Evolutionary conservation across 2,113 vertebrate genomes (phyloP).

Genomic region (Leuciscus idus): DNA sequence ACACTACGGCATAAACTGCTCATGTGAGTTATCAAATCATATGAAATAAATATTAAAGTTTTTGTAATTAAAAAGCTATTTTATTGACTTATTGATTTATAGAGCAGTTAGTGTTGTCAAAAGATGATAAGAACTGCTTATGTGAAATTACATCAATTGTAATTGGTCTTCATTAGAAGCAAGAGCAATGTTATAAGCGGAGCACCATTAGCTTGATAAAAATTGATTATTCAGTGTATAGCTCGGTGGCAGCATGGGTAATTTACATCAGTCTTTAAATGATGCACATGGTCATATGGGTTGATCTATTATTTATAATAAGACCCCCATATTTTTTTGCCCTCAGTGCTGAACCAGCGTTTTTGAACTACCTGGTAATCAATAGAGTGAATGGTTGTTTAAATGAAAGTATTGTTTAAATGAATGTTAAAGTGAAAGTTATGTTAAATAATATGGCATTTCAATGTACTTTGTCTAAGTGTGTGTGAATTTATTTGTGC

Average conservation of each 20-base stretch:
- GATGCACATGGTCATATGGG: background rate
- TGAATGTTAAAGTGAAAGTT: background rate
- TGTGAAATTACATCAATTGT: constrained; percentile 26
- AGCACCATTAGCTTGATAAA: constrained; percentile 53
- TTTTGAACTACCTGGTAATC: background rate
- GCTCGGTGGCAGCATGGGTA: constrained; percentile 23
- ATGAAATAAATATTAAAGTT: background rate
- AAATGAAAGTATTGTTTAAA: background rate
- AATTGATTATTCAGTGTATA: constrained; percentile 38
- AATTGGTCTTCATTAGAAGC: constrained; percentile 50
- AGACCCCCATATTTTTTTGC: background rate
- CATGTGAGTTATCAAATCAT: background rate
- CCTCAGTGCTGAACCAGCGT: background rate
- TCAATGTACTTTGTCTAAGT: background rate
- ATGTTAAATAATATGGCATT: constrained; percentile 34
- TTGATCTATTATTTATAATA: constrained; percentile 2
- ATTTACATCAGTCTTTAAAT: constrained; percentile 49
- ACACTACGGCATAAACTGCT: background rate
- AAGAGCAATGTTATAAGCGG: constrained; percentile 37
- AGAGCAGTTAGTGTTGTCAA: background rate
- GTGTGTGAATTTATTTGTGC: constrained; percentile 22
- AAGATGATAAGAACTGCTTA: background rate
- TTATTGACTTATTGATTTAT: background rate
- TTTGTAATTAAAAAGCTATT: background rate
- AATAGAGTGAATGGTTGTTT: background rate